phyloP scores from a whole-genome alignment of 92 coral and sea anemone species.

The Epizoanthus scotinus region DNA sequence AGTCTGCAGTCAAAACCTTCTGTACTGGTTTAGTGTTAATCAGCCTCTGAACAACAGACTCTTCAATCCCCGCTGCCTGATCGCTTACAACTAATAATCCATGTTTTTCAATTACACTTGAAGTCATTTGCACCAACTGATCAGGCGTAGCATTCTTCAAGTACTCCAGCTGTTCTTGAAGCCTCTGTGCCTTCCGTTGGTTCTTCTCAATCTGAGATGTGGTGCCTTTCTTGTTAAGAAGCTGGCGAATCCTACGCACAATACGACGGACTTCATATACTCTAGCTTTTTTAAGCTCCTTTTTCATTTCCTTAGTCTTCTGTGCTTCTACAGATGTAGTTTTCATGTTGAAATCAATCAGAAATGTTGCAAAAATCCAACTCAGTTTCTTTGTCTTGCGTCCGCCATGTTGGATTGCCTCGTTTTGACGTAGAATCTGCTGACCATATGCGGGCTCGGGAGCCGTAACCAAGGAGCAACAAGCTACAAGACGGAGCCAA shows the following conservation, averaged over 20 bases:
- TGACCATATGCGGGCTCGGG: constrained; percentile 51
- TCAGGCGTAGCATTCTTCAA: constrained; percentile 61
- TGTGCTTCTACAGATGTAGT: neutral
- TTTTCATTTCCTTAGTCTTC: constrained; percentile 47
- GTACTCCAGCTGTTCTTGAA: constrained; percentile 68
- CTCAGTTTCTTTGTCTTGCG: neutral
- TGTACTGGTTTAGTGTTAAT: constrained; percentile 20
- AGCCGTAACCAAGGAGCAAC: constrained; percentile 62
- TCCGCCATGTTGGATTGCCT: constrained; percentile 37
- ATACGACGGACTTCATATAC: constrained; percentile 76
- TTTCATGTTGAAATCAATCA: no score
- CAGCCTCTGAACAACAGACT: neutral
- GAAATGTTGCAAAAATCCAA: no score
- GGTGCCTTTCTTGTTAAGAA: constrained; percentile 75
- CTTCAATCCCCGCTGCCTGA: neutral
- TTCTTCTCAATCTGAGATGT: constrained; percentile 75
- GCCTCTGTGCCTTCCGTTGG: constrained; percentile 64
- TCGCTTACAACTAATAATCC: neutral
- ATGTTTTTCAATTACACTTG: neutral
- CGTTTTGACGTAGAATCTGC: constrained; percentile 8
- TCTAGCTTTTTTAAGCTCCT: constrained; percentile 74
- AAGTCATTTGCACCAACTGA: constrained; percentile 31
- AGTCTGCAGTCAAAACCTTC: neutral
- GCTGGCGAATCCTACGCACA: constrained; percentile 69
- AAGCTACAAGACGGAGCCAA: constrained; percentile 27